Conservation (phyloP, 30 jellyfish, hydroid and myxozoan genomes). For the Chironex yamaguchii region DNA sequence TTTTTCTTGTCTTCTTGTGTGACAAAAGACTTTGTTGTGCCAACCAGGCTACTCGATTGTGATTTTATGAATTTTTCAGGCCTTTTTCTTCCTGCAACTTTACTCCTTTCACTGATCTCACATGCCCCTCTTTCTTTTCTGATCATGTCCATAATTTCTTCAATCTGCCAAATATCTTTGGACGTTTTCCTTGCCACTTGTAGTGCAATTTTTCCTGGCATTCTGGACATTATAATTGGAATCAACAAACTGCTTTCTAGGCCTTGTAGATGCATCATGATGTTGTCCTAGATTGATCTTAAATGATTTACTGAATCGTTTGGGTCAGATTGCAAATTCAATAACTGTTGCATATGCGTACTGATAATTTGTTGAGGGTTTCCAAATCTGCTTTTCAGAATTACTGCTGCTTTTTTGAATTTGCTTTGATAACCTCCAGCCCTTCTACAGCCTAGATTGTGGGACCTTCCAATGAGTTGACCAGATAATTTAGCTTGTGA, state of each 20-base stretch:
- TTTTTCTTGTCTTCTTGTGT: not conserved
- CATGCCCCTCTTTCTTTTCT: slow-evolving; percentile 74
- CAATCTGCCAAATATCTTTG: slow-evolving; percentile 66
- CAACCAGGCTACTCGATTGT: slow-evolving; percentile 11
- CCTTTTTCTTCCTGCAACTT: not conserved
- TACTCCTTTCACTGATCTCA: slow-evolving; percentile 43
- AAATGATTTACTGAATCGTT: slow-evolving; percentile 2
- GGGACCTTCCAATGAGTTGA: slow-evolving; percentile 69
- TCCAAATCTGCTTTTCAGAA: slow-evolving; percentile 68
- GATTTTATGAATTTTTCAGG: slow-evolving; percentile 13
- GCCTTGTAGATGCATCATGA: slow-evolving; percentile 64
- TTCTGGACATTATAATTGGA: slow-evolving; percentile 64
- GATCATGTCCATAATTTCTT: slow-evolving; percentile 55
- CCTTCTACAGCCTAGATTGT: slow-evolving; percentile 76
- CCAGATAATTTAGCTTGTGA: slow-evolving; percentile 71
- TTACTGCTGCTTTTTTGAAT: slow-evolving; percentile 52
- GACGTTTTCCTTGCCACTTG: slow-evolving; percentile 71
- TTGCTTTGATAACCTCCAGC: slow-evolving; percentile 59
- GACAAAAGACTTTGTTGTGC: slow-evolving; percentile 67
- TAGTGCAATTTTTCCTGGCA: slow-evolving; percentile 67
- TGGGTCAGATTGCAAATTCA: slow-evolving; percentile 45
- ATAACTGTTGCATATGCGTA: slow-evolving; percentile 75
- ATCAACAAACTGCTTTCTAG: slow-evolving; percentile 67
- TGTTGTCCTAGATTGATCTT: slow-evolving; percentile 66
- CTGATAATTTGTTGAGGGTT: slow-evolving; percentile 65